Base-by-base conservation (phyloP, 2,113 vertebrate genomes). In the Lathamus discolor region DNA sequence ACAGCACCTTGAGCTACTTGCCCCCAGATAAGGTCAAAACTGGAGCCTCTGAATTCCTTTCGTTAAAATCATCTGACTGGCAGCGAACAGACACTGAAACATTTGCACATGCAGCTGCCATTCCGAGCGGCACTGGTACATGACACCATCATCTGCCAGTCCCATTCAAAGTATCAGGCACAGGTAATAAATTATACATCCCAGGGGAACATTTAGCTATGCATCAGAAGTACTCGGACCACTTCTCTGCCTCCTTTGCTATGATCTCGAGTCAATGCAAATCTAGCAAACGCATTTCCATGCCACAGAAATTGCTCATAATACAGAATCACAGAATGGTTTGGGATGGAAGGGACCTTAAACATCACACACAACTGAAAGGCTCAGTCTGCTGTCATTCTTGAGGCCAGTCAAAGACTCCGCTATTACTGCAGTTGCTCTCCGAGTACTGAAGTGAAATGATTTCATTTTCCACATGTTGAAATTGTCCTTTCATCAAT, bases 301-400 rank as follows among this genome's bases (percentile, higher is more conserved):
- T 33, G 39, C 11, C 64, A 81, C 0, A 33, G 52, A 69, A 85
- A 68, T 66, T 1, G 2, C 31, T 83, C 2, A 0, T 23, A 59
- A 78, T 2, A 75, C 33, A 59, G 57, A 59, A 10, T 16, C 57
- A 59, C 57, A 59, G 33, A 35, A 16, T 35, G 33, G 33, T 35
- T 35, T 10, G 33, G 33, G 57, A 35, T 35, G 57, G 57, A 59
- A 35, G 33, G 57, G 33, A 59, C 57, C 33, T 59, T 59, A 24
- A 59, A 59, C 15, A 59, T 24, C 57, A 35, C 33, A n/a, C 7
- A 22, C 29, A 62, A 46, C 7, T 13, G 7, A 84, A 87, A 24
- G 35, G 20, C n/a, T 77, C 35, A 11, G 52, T 54, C 57, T 48
- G 31, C 23, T 62, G 17, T 59, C 15, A 18, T 23, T 74, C 63